phyloP scores from a whole-genome alignment of 1,140 invertebrate genomes.

The Chrysopa pallens region DNA sequence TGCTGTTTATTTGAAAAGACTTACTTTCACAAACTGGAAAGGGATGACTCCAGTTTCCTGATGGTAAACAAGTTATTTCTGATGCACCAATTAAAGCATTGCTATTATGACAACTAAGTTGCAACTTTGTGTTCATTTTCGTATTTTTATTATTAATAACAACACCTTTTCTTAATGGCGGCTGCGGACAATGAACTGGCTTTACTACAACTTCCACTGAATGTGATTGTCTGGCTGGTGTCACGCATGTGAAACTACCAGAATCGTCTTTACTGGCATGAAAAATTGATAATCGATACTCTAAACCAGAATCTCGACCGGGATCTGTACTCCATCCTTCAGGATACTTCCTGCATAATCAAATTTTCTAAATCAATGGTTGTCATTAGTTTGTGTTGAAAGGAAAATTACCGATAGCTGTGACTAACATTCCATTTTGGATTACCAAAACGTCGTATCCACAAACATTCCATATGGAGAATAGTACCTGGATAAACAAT shows the following conservation, averaged over 20 bases:
- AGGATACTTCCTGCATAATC: constrained; percentile 40
- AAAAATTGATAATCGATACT: constrained; percentile 64
- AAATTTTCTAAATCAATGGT: not conserved
- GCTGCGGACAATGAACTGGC: constrained; percentile 55
- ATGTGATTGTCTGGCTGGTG: constrained; percentile 60
- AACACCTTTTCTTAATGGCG: constrained; percentile 47
- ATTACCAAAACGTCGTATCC: constrained; percentile 64
- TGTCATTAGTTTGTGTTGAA: not conserved
- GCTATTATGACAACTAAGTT: constrained; percentile 64
- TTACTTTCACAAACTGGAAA: constrained; percentile 66
- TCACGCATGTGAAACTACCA: constrained; percentile 62
- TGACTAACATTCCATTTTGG: constrained; percentile 69
- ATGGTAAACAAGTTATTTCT: constrained; percentile 53
- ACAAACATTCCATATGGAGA: constrained; percentile 72
- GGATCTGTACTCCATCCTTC: constrained; percentile 71
- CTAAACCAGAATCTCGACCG: constrained; percentile 54
- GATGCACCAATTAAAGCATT: constrained; percentile 58
- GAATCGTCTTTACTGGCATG: constrained; percentile 62
- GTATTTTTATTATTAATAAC: constrained; percentile 48
- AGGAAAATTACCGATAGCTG: constrained; percentile 30
- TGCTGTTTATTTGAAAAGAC: constrained; percentile 6
- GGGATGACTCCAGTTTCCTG: constrained; percentile 66
- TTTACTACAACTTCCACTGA: constrained; percentile 60
- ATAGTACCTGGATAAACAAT: constrained; percentile 71
- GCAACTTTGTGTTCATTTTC: constrained; percentile 51